These are phyloP conservation scores for Cardiocondyla obscurior DNA, from an alignment of 1,140 invertebrate genomes.

Conservation along the genomic window DNA sequence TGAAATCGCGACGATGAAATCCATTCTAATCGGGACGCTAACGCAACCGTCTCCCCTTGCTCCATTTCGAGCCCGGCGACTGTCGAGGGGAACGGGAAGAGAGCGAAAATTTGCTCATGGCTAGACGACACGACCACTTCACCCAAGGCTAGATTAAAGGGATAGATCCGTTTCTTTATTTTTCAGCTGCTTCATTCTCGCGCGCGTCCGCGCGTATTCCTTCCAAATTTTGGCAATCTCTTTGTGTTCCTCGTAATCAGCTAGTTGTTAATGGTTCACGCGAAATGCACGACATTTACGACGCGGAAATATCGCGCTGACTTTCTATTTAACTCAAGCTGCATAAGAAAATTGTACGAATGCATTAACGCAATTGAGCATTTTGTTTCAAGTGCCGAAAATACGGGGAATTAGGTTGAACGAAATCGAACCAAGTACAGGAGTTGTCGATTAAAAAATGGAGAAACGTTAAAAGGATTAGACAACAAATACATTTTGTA, in stretches of 20 bases:
- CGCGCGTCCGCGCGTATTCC: background rate
- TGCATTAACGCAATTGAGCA: conserved; percentile 54
- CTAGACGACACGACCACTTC: conserved; percentile 42
- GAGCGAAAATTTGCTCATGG: conserved; percentile 52
- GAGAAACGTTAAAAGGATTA: background rate
- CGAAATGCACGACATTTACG: conserved; percentile 31
- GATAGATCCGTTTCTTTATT: conserved; percentile 62
- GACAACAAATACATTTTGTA: background rate
- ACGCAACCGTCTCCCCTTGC: conserved; percentile 30
- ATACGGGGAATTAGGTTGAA: background rate
- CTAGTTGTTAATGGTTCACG: conserved; percentile 8
- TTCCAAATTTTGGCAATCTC: conserved; percentile 37
- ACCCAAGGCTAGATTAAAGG: conserved; percentile 70
- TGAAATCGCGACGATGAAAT: conserved; percentile 44
- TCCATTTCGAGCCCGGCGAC: conserved; percentile 45
- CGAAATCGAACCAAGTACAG: background rate
- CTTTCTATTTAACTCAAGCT: background rate
- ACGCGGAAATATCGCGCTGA: conserved; percentile 12
- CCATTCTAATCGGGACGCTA: conserved; percentile 30
- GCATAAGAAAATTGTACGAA: conserved; percentile 13
- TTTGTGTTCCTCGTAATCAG: conserved; percentile 30
- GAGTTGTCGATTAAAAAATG: background rate
- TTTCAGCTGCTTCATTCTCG: background rate
- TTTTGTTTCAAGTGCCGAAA: conserved; percentile 10
- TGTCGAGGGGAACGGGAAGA: conserved; percentile 52